A percentile compares a stretch with the other conserved stretches of the same genome.
Conservation (phyloP, 1,140 invertebrate species). For the Drosophila pallidifrons region DNA sequence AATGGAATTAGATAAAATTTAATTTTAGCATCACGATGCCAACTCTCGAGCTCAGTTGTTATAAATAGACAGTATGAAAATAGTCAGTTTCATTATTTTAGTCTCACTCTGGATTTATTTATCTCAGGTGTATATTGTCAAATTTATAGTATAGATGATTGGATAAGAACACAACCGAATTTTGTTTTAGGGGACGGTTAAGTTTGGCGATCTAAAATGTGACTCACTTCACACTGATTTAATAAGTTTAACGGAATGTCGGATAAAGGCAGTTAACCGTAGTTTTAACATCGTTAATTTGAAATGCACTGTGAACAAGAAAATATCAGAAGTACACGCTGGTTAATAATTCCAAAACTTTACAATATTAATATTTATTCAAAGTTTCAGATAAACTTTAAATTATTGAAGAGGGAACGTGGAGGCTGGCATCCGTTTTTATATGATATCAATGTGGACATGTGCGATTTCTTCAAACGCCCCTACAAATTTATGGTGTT, state of each 20-base stretch:
- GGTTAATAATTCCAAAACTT: neutral
- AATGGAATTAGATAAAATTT: too few species aligned
- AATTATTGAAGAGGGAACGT: neutral
- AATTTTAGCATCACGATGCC: too few species aligned
- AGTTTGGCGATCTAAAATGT: neutral
- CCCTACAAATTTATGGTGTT: neutral
- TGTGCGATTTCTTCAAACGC: constrained; percentile 41
- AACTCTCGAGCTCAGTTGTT: too few species aligned
- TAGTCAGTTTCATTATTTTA: too few species aligned
- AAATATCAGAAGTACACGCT: constrained; percentile 38
- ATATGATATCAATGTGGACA: constrained; percentile 27
- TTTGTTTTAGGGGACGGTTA: neutral
- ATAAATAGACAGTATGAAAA: too few species aligned
- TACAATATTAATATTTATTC: neutral
- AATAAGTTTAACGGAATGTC: constrained; percentile 14
- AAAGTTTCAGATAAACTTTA: constrained; percentile 6
- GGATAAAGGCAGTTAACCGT: constrained; percentile 46
- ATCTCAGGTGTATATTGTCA: too few species aligned
- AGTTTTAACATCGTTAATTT: constrained; percentile 35
- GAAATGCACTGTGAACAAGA: constrained; percentile 12
- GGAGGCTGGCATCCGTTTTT: constrained; percentile 58
- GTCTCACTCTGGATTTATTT: too few species aligned
- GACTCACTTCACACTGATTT: neutral
- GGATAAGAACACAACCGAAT: neutral
- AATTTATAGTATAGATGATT: neutral